Evolutionary conservation across 2,888 invertebrate species (phyloP).

Genomic region (Hetaerina titia): DNA sequence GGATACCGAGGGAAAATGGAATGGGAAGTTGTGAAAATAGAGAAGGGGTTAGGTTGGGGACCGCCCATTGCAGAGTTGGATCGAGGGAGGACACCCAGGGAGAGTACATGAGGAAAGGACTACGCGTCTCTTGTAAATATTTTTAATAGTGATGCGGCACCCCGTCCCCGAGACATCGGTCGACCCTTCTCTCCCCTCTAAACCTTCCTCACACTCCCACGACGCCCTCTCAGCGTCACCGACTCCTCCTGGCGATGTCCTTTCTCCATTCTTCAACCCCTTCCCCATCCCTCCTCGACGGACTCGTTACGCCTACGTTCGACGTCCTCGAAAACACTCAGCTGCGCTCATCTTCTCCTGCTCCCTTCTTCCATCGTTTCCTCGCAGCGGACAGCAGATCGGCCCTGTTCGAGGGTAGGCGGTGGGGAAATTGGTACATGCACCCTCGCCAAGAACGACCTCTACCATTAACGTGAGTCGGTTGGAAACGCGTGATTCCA

Average conservation of each 20-base stretch:
- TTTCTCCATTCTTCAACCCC: background rate
- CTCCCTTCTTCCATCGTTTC: background rate
- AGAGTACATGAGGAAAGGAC: constrained; percentile 18
- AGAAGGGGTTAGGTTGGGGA: constrained; percentile 41
- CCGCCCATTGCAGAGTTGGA: background rate
- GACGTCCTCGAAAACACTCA: constrained; percentile 45
- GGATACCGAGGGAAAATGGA: background rate
- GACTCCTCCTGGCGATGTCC: background rate
- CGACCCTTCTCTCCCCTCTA: background rate
- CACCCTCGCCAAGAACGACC: background rate
- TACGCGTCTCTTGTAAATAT: constrained; percentile 40
- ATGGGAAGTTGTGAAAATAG: background rate
- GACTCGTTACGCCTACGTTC: constrained; percentile 34
- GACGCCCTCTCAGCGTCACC: background rate
- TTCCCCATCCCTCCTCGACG: background rate
- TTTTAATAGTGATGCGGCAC: constrained; percentile 63
- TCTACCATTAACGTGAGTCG: background rate
- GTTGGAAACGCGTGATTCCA: background rate
- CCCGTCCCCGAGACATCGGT: background rate
- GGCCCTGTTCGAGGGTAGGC: background rate
- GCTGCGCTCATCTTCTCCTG: constrained; percentile 4
- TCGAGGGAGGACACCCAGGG: constrained; percentile 51
- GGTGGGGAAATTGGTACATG: background rate
- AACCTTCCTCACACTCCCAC: background rate
- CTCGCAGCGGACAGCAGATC: background rate